These are phyloP conservation scores for Cephus rjabovi DNA, from an alignment of 2,888 invertebrate species.

Conservation along the genomic window DNA sequence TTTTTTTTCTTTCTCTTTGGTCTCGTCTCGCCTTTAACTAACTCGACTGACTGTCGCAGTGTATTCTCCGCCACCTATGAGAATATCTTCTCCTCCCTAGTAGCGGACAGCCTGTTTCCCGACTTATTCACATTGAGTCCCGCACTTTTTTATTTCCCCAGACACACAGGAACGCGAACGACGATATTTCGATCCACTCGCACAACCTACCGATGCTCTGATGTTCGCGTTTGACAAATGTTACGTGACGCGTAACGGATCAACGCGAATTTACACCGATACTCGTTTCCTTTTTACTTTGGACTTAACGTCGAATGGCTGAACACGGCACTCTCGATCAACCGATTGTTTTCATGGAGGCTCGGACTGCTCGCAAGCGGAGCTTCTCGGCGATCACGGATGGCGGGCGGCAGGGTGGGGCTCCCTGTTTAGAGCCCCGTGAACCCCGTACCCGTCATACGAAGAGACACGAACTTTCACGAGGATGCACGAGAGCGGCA, in stretches of 20 bases:
- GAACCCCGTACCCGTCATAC: constrained; percentile 48
- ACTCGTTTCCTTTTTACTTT: neutral
- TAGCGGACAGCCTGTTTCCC: constrained; percentile 5
- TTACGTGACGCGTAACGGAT: neutral
- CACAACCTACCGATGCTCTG: neutral
- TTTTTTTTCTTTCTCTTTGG: neutral
- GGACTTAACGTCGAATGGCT: neutral
- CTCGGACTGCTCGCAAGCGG: constrained; percentile 30
- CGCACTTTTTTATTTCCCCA: constrained; percentile 6
- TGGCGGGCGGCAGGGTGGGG: constrained; percentile 60
- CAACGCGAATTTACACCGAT: neutral
- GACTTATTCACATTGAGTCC: constrained; percentile 26
- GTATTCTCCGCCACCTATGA: neutral
- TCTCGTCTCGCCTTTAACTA: neutral
- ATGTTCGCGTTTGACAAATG: neutral
- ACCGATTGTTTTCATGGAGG: constrained; percentile 40
- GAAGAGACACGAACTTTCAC: constrained; percentile 10
- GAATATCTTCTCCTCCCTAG: neutral
- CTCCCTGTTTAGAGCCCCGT: constrained; percentile 56
- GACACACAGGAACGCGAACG: constrained; percentile 1
- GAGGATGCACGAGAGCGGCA: constrained; percentile 24
- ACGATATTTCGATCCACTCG: neutral
- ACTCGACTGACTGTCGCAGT: neutral
- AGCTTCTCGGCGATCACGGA: constrained; percentile 31
- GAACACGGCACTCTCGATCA: constrained; percentile 23